Evolutionary conservation across 2,888 invertebrate genomes (phyloP).

Genomic region (Globia sparganii): DNA sequence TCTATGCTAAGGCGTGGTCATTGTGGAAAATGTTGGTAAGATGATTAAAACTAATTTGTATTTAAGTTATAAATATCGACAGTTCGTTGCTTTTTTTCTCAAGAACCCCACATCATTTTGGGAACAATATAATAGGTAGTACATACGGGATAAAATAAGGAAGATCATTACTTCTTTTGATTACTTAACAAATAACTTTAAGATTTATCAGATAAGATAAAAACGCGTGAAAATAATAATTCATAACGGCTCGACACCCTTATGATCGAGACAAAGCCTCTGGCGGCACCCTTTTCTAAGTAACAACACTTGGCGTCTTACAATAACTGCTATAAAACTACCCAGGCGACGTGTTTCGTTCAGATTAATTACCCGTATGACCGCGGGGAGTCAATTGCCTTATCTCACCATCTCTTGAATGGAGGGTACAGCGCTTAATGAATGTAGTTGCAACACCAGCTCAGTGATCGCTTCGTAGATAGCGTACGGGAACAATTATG

Average conservation of each 20-base stretch:
- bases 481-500: constrained; percentile 53
- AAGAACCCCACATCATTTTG: background rate
- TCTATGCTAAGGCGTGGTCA: background rate
- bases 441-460: constrained; percentile 72
- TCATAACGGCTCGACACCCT: constrained; percentile 58
- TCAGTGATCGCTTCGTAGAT: constrained; percentile 60
- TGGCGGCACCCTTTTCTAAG: constrained; percentile 52
- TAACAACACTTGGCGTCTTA: constrained; percentile 75
- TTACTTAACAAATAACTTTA: constrained; percentile 1
- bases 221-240: constrained; percentile 47
- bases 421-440: constrained; percentile 67
- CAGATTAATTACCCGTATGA: constrained; percentile 89
- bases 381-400: constrained; percentile 86
- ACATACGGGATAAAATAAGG: constrained; percentile 13
- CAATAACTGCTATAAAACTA: constrained; percentile 68
- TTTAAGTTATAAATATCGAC: background rate
- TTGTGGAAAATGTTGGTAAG: background rate
- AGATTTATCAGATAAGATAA: constrained; percentile 42
- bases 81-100: background rate
- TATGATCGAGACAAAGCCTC: constrained; percentile 41
- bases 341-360: constrained; percentile 62
- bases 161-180: background rate
- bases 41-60: background rate
- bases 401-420: constrained; percentile 81
- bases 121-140: background rate